A percentile compares a stretch with the other conserved stretches of the same genome.
phyloP scores from a whole-genome alignment of 1,140 invertebrate genomes.

The Lutraria rhynchaena region DNA sequence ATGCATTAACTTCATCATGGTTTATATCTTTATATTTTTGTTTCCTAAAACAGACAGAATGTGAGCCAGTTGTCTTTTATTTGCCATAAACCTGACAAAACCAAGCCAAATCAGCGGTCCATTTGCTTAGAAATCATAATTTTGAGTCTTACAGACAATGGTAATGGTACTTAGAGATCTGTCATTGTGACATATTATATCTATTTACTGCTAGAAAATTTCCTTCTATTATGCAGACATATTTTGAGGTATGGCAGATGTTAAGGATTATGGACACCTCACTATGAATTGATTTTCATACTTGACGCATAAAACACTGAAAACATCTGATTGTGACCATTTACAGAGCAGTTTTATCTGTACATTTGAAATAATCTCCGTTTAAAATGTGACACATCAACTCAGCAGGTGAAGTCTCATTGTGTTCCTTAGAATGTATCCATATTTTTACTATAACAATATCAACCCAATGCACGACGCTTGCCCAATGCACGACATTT shows the following conservation, averaged over 20 bases:
- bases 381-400: too few relatives aligned
- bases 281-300: neutral
- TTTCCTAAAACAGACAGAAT: neutral
- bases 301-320: conserved; percentile 5
- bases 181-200: conserved; percentile 35
- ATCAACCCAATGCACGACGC: too few relatives aligned
- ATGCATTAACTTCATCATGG: too few relatives aligned
- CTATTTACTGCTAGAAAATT: conserved; percentile 34
- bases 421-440: too few relatives aligned
- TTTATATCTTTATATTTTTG: too few relatives aligned
- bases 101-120: conserved; percentile 23
- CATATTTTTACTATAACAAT: too few relatives aligned
- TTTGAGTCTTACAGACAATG: conserved; percentile 22
- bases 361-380: too few relatives aligned
- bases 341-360: too few relatives aligned
- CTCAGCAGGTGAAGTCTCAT: too few relatives aligned
- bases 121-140: conserved; percentile 47
- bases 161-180: conserved; percentile 13
- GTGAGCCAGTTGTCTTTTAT: conserved; percentile 23
- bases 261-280: conserved; percentile 15
- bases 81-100: conserved; percentile 24
- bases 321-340: too few relatives aligned
- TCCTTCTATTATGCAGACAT: conserved; percentile 17
- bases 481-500: too few relatives aligned
- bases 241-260: neutral